Base-by-base conservation (phyloP, 2,888 invertebrate genomes). In the Hedychridium roseum region DNA sequence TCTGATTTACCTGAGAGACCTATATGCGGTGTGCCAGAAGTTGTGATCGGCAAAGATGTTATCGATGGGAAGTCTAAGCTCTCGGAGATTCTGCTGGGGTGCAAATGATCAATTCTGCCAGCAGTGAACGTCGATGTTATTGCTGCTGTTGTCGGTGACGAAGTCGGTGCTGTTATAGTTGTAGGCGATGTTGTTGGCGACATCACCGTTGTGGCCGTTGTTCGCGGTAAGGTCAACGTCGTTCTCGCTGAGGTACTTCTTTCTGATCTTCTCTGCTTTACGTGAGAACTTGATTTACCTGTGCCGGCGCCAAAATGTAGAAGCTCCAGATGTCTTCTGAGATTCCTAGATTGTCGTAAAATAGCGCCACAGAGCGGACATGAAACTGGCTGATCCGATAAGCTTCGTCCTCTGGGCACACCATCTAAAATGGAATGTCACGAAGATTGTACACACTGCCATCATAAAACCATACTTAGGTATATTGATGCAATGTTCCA, bases 281-380 rank as follows among this genome's bases (percentile, higher is more conserved):
- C 47, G n/a, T 61, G 61, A 6, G 64, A 41, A 26, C 57, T 47
- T 7, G 63, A 49, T 46, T 73, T 74, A 30, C 53, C 45, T 27
- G 68, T 71, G 17, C 75, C 71, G 28, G 65, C 48, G 14, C 72
- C 74, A 52, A 76, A 76, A 54, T 76, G 75, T 17, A 75, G 58
- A 2, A 76, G 64, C 46, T 76, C 83, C 65, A 85, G 79, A 71
- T 85, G 85, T 50, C 84, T 80, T 40, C 84, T 76, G 54, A 85
- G 75, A 63, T 85, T 85, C 59, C 85, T 77, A 7, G 84, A 84
- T 66, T 85, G 84, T 42, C 84, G 80, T 30, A 85, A 79, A 51
- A 83, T 81, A 43, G 84, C 83, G 56, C 83, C 83, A 60, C 84
- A 85, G 51, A 84, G 78, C 28, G 84, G 84, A 72, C 84, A 85